Evolutionary conservation across 2,797 vertebrate species (phyloP).

Genomic region (Enteromius fasciolatus): DNA sequence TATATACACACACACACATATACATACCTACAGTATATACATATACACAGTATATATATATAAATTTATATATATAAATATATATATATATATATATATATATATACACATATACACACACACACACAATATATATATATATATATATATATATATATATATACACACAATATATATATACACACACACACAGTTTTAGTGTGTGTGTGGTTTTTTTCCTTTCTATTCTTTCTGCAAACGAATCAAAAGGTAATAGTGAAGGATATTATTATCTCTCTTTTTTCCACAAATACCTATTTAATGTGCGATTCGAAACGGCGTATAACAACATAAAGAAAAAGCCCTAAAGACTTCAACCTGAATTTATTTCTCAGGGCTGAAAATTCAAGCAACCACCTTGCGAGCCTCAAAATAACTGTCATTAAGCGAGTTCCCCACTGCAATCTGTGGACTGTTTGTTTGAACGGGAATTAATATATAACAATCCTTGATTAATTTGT

Average conservation of each 20-base stretch:
- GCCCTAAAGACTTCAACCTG: neutral
- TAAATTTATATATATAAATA: too few relatives aligned
- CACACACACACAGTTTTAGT: too few relatives aligned
- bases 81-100: too few relatives aligned
- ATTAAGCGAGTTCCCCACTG: neutral
- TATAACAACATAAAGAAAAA: neutral
- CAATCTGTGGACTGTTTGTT: neutral
- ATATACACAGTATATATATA: too few relatives aligned
- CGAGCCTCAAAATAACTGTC: constrained; percentile 6
- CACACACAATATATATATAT: too few relatives aligned
- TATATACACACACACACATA: too few relatives aligned
- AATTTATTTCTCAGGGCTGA: neutral
- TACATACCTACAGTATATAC: too few relatives aligned
- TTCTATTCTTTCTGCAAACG: neutral
- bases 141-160: too few relatives aligned
- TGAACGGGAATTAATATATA: constrained; percentile 23
- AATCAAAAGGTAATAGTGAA: neutral
- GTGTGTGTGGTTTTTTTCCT: too few relatives aligned
- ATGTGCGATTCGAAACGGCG: neutral
- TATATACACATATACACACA: too few relatives aligned
- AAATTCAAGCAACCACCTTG: neutral
- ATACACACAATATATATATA: too few relatives aligned
- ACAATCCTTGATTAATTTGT: constrained; percentile 52
- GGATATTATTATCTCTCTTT: neutral
- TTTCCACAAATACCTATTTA: neutral